Percentiles rank a stretch among this genome's conserved stretches.
Evolutionary conservation across 1,140 invertebrate genomes (phyloP).

Genomic region (Platyura marginata): DNA sequence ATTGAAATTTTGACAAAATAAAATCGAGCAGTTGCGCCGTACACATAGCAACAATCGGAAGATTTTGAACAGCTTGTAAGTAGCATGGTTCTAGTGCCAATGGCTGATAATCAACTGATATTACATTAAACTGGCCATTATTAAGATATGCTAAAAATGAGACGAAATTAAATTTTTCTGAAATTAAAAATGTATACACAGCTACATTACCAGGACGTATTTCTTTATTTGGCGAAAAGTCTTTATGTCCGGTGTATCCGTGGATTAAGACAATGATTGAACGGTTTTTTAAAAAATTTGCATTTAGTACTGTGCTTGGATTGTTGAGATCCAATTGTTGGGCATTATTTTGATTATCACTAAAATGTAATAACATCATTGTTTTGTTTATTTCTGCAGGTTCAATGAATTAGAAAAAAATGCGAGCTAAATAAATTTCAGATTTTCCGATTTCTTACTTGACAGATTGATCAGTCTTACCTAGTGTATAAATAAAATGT

Average conservation of each 20-base stretch:
- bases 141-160: slow-evolving; percentile 28
- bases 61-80: slow-evolving; percentile 30
- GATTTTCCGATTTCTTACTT: not conserved
- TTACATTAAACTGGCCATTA: slow-evolving; percentile 34
- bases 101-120: slow-evolving; percentile 36
- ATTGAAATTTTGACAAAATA: slow-evolving; percentile 30
- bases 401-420: no score
- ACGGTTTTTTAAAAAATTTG: slow-evolving; percentile 23
- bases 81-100: slow-evolving; percentile 36
- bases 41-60: slow-evolving; percentile 32
- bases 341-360: slow-evolving; percentile 26
- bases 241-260: slow-evolving; percentile 34
- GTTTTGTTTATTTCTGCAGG: not conserved
- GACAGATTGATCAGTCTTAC: slow-evolving; percentile 16
- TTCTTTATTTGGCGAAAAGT: slow-evolving; percentile 34
- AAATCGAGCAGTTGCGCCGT: slow-evolving; percentile 40
- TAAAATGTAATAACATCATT: slow-evolving; percentile 8
- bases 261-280: slow-evolving; percentile 31
- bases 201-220: slow-evolving; percentile 33
- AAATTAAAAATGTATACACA: no score
- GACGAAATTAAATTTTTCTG: not conserved
- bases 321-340: slow-evolving; percentile 23
- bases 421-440: no score
- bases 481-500: slow-evolving; percentile 40
- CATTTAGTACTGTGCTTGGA: slow-evolving; percentile 20